Evolutionary conservation across 2,113 vertebrate species (phyloP), one percentile per base, ranked within the genome.

Genomic region (Pluvialis apricaria): DNA sequence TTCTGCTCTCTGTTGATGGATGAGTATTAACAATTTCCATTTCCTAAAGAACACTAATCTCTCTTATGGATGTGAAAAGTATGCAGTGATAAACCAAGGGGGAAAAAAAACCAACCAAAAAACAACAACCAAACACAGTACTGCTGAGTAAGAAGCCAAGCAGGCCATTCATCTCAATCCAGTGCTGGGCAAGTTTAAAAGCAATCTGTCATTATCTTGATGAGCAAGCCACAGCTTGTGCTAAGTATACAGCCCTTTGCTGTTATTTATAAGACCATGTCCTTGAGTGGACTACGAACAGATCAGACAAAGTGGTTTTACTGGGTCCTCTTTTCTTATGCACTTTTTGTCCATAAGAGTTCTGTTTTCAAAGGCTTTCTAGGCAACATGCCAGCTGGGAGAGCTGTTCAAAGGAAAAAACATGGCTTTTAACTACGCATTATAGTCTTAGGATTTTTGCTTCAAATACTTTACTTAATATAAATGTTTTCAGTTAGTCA

Each of bases 191-290:
- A 98, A 95, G 91, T 98, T 98, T 98, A 98, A 98, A 98, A 98
- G 97, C 96, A 97, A 98, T 99, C 96, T 97, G 94, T 99, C 98
- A 98, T 98, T 98, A 98, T 97, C 96, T 96, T 98, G 98, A 99
- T 98, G 97, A 98, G 97, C 97, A 97, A 95, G 72, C 64, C 83
- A 90, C 93, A 90, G 83, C 89, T 77, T 90, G 75, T 95, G 96
- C 88, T 97, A 97, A 98, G 90, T 66, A 88, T 97, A 96, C 88
- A 97, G 93, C 92, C 84, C 72, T 96, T 94, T 96, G 96, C 94
- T 93, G 76, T 91, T 97, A 97, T 96, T 97, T 98, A 87, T 96
- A 97, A 96, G 81, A 95, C 55, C 36, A 54, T 94, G 97, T 98
- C 97, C 97, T 98, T 98, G 97, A 96, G 78, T 97, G 92, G 94